Base-by-base conservation (phyloP, 2,113 vertebrate genomes). In the Oostethus manadensis region DNA sequence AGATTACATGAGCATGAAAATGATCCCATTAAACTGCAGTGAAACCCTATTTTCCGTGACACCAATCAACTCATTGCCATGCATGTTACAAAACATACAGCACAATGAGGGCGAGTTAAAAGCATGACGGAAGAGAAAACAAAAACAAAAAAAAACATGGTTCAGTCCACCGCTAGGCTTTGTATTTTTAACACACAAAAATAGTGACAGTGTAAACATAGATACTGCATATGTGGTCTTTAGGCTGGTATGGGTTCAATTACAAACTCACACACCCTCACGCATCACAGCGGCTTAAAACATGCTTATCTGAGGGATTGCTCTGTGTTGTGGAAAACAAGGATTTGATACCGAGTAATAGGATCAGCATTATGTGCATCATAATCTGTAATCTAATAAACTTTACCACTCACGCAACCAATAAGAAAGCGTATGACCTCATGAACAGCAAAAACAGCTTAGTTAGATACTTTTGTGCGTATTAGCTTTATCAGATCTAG, bases 1-100 rank as follows among this genome's bases (percentile, higher is more conserved):
- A 79, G 68, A 84, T 78, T 71, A 81, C 62, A 67, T 73, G 62
- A 62, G 71, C 42, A 74, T 64, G 73, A 60, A 69, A 58, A 67
- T 77, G 43, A 83, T 83, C 78, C 71, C 67, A 70, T 84, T 84
- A 75, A 65, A 71, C 55, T 60, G 60, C 58, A 71, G 58, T 74
- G 64, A 70, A 80, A 22, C 50, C 13, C 40, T 21, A 48, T 68
- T 81, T 74, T 60, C 51, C 58, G 58, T 56, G 64, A 66, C 65
- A 71, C 76, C 53, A 81, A 66, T 74, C 63, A 74, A 72, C 58
- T 67, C 23, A 50, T 45, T 35, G 47, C 26, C 60, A 56, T 45
- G 22, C 58, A 50, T 66, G 60, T 71, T 44, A n/a, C 20, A 42
- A 8, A 23, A 26, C 40, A 57, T 64, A 65, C 40, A 60, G 18